Evolutionary conservation across 2,888 invertebrate genomes (phyloP), one percentile per base, ranked within the genome.

Genomic region (Stenchaetothrips biformis): DNA sequence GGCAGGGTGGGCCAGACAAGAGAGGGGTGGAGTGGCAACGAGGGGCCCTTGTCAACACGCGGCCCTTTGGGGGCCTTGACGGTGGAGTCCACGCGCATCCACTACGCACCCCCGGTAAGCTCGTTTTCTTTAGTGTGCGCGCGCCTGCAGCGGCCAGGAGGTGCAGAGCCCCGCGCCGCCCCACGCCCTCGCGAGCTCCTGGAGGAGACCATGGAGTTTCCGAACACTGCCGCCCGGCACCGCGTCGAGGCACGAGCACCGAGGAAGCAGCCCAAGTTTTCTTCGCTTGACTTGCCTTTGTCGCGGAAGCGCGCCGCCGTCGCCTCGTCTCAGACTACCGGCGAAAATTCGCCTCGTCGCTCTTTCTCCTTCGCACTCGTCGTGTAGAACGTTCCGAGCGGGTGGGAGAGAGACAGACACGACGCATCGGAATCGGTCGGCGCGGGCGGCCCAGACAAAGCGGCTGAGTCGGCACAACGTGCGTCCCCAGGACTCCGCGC

Each of bases 271-370:
- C 21, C 67, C 21, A 74, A 74, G 67, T 74, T 74, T 74, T 53
- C 53, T 18, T 53, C 67, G 67, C 25, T 74, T 25, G 25, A 74
- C 67, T 74, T 74, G 67, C 67, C 53, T 74, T 74, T 74, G 67
- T 74, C 67, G 67, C 67, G 21, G 67, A 25, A 74, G 25, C 21
- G 67, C 67, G 25, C 25, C 13, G 59, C 21, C 25, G 7, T 37
- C 67, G 25, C 67, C 53, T 18, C 67, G 8, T 74, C 67, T 37
- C n/a, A n/a, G n/a, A n/a, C 37, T 37, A 37, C 67, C 62, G 37
- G 37, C 62, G 37, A 4, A 37, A 37, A 37, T 4, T 4, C 62
- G 62, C n/a, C 62, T 21, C 62, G 62, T 21, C 62, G 49, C 9
- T 9, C 53, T 16, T 1, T 11, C 67, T 21, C 67, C 59, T 0